phyloP scores from a whole-genome alignment of 2,113 vertebrate genomes.

The Seriola aureovittata region DNA sequence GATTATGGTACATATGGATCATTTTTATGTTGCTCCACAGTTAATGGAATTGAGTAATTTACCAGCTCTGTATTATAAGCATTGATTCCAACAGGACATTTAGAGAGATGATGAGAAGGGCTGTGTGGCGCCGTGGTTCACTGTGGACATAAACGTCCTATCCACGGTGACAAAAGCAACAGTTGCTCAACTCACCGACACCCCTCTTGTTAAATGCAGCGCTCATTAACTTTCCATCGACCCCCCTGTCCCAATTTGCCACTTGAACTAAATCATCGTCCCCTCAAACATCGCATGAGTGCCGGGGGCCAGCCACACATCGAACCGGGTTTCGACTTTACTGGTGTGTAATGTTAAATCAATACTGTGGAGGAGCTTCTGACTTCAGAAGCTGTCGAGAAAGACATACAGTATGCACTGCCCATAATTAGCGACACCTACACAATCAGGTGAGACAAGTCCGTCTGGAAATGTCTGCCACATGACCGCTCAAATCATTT shows the following conservation, averaged over 20 bases:
- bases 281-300: constrained; percentile 30
- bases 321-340: constrained; percentile 52
- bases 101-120: constrained; percentile 25
- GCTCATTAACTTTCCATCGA: constrained; percentile 69
- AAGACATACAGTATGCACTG: constrained; percentile 1
- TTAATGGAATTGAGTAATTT: constrained; percentile 4
- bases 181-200: constrained; percentile 26
- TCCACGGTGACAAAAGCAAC: constrained; percentile 23
- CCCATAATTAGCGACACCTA: constrained; percentile 36
- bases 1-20: neutral
- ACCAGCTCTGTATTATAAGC: neutral
- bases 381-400: constrained; percentile 37
- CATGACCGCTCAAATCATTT: constrained; percentile 15
- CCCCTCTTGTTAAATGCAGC: constrained; percentile 45
- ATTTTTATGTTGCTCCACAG: constrained; percentile 16
- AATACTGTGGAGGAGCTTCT: constrained; percentile 54
- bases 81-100: constrained; percentile 16
- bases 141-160: constrained; percentile 36
- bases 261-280: constrained; percentile 63
- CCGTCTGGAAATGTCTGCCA: constrained; percentile 27
- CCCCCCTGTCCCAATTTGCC: constrained; percentile 52
- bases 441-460: constrained; percentile 35
- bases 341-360: constrained; percentile 73
- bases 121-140: neutral
- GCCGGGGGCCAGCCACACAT: constrained; percentile 17